These are phyloP conservation scores for Himalopsyche phryganea DNA, from an alignment of 1,140 invertebrate species.

Conservation along the genomic window DNA sequence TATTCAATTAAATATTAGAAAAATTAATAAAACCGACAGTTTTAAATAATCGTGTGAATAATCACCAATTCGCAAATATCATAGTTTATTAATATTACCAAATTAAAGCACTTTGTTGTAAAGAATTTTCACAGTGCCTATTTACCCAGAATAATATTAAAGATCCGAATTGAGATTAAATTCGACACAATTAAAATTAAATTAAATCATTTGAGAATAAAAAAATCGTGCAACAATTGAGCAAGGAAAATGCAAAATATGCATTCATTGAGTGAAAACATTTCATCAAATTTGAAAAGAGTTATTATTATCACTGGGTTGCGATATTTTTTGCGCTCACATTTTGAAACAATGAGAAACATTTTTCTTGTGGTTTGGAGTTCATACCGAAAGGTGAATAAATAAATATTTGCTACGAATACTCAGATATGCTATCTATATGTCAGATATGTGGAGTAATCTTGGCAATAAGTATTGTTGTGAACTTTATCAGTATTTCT, in stretches of 20 bases:
- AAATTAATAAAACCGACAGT: too few species aligned
- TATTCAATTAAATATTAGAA: too few species aligned
- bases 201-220: not conserved
- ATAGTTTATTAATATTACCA: not conserved
- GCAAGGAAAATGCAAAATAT: slow-evolving; percentile 15
- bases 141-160: not conserved
- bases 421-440: too few species aligned
- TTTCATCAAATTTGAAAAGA: slow-evolving; percentile 15
- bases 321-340: slow-evolving; percentile 11
- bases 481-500: too few species aligned
- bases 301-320: slow-evolving; percentile 1
- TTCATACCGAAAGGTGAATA: too few species aligned
- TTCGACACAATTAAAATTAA: not conserved
- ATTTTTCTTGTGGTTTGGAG: too few species aligned
- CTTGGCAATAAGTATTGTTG: too few species aligned
- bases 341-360: slow-evolving; percentile 9
- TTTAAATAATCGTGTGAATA: too few species aligned
- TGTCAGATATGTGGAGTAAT: too few species aligned
- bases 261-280: slow-evolving; percentile 19
- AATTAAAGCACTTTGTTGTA: not conserved
- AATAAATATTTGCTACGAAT: too few species aligned
- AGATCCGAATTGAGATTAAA: not conserved
- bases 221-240: slow-evolving; percentile 1
- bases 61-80: not conserved
- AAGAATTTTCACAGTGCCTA: not conserved